Percentiles rank a stretch among this genome's conserved stretches.
These are phyloP conservation scores for Germaria angustata DNA, from an alignment of 2,888 invertebrate genomes.

Conservation along the genomic window DNA sequence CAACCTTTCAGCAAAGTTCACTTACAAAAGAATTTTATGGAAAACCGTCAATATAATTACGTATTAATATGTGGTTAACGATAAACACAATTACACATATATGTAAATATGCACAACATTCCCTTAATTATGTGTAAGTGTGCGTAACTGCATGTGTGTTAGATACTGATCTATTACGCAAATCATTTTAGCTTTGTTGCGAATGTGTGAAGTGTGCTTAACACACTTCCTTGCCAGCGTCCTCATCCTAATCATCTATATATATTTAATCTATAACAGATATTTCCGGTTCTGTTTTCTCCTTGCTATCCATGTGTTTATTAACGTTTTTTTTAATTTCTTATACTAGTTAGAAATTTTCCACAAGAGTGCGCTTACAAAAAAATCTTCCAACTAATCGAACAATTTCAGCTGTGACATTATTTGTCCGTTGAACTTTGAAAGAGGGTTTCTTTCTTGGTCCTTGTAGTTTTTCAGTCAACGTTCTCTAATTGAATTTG, in stretches of 20 bases:
- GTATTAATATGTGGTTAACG: conserved; percentile 51
- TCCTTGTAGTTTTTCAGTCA: neutral
- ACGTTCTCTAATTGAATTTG: conserved; percentile 1
- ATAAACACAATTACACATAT: neutral
- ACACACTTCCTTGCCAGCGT: conserved; percentile 47
- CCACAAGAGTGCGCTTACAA: conserved; percentile 60
- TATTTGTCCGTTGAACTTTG: neutral
- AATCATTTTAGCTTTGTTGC: neutral
- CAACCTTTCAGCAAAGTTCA: neutral
- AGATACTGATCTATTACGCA: neutral
- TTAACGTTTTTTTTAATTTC: conserved; percentile 4
- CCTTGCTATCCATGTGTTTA: neutral
- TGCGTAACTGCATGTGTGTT: neutral
- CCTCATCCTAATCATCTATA: too few relatives aligned
- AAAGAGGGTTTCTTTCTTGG: neutral
- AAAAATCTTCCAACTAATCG: conserved; percentile 52
- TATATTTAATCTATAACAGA: conserved; percentile 25
- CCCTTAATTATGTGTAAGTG: neutral
- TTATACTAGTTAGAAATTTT: conserved; percentile 49
- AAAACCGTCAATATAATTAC: conserved; percentile 24
- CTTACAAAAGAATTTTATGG: conserved; percentile 6
- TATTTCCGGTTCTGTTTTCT: conserved; percentile 57
- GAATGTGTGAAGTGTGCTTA: conserved; percentile 53
- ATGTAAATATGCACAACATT: neutral
- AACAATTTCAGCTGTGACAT: conserved; percentile 49